Conservation (phyloP, 2,797 vertebrate species). For the Alauda arvensis region DNA sequence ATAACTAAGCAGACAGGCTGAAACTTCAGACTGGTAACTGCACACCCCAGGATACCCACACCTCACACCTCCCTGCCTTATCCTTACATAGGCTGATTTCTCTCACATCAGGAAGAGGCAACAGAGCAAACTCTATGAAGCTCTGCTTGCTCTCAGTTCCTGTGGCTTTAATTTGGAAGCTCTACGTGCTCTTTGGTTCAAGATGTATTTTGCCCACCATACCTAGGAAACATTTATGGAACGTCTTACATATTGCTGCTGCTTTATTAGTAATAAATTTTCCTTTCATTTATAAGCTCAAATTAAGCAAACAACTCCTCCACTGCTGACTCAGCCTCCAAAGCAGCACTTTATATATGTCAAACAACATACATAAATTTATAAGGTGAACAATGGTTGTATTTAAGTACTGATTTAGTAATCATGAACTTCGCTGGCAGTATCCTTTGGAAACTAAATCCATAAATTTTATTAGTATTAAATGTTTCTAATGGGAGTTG, state of each 20-base stretch:
- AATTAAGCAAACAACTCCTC: slow-evolving; percentile 29
- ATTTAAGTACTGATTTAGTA: slow-evolving; percentile 84
- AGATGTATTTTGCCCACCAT: background rate
- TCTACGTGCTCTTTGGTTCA: background rate
- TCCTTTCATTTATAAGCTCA: slow-evolving; percentile 59
- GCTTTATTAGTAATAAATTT: slow-evolving; percentile 49
- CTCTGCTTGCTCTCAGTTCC: background rate
- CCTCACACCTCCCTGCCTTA: background rate
- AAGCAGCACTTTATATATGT: slow-evolving; percentile 63
- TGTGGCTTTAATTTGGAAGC: background rate
- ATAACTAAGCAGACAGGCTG: background rate
- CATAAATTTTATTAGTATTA: slow-evolving; percentile 95
- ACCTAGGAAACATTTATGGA: slow-evolving; percentile 2
- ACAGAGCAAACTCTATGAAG: background rate
- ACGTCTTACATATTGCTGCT: background rate
- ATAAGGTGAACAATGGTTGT: slow-evolving; percentile 83
- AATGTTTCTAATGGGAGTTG: slow-evolving; percentile 97
- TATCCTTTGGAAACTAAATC: slow-evolving; percentile 87
- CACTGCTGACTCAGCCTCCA: slow-evolving; percentile 62
- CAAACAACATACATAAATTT: slow-evolving; percentile 77
- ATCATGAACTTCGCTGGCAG: slow-evolving; percentile 85
- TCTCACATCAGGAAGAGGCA: background rate
- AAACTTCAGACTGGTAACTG: background rate
- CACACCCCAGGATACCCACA: background rate
- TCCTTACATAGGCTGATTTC: background rate